Conservation (phyloP, 2,888 invertebrate species). For the Perizoma flavofasciatum region DNA sequence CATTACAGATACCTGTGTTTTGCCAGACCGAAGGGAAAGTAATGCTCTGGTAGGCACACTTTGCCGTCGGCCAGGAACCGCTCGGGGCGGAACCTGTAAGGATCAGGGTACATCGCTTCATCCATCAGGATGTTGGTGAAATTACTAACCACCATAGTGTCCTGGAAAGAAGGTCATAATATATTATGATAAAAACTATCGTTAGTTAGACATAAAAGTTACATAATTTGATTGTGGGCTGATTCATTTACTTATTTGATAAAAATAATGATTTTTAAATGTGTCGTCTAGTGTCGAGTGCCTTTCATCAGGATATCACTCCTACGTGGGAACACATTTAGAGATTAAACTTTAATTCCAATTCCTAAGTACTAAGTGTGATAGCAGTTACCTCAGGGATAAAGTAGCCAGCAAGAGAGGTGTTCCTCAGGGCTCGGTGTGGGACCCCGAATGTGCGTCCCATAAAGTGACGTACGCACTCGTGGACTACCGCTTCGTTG, state of each 20-base stretch:
- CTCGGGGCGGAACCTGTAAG: conserved; percentile 89
- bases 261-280: too few relatives aligned
- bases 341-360: too few relatives aligned
- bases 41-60: conserved; percentile 86
- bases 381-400: conserved; percentile 87
- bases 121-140: conserved; percentile 89
- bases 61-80: conserved; percentile 87
- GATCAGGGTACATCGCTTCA: conserved; percentile 86
- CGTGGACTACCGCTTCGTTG: conserved; percentile 90
- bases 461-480: conserved; percentile 91
- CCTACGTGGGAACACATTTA: too few relatives aligned
- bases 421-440: conserved; percentile 89
- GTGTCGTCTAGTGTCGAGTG: too few relatives aligned
- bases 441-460: conserved; percentile 91
- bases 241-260: too few relatives aligned
- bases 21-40: conserved; percentile 90
- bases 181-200: neutral
- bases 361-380: too few relatives aligned
- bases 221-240: neutral
- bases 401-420: conserved; percentile 87
- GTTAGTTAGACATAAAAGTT: neutral
- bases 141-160: conserved; percentile 91
- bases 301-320: too few relatives aligned
- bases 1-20: conserved; percentile 82
- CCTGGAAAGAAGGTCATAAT: conserved; percentile 69